Evolutionary conservation across 2,113 vertebrate species (phyloP).

Genomic region (Cheirogaleus medius): DNA sequence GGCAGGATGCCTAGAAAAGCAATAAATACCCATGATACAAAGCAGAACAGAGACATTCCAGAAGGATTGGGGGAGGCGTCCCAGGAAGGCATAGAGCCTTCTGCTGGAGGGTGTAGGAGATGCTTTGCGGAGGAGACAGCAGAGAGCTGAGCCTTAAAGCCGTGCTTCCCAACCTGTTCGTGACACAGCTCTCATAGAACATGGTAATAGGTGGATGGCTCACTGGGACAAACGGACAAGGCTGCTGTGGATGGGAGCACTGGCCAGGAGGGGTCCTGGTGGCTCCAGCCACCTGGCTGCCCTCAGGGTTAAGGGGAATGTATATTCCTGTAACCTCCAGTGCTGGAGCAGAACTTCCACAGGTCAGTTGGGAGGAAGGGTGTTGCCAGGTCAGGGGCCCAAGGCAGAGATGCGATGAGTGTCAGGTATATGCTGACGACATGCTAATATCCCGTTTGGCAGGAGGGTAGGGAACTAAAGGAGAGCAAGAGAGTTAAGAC

Average conservation of each 20-base stretch:
- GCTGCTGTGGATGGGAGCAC: not conserved
- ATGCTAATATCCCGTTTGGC: not conserved
- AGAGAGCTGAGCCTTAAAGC: not conserved
- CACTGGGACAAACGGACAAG: not conserved
- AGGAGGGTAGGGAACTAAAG: not conserved
- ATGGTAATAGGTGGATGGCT: not conserved
- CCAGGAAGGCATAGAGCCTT: not conserved
- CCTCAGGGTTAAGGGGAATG: not conserved
- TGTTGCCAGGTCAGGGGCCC: not conserved
- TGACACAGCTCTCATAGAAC: not conserved
- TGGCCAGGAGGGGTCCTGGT: not conserved
- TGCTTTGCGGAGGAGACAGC: not conserved
- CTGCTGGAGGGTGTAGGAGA: not conserved
- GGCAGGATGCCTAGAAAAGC: not conserved
- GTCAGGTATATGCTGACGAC: not conserved
- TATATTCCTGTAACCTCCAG: not conserved
- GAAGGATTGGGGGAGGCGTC: not conserved
- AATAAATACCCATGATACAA: not conserved
- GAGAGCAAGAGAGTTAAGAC: not conserved
- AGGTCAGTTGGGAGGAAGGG: not conserved
- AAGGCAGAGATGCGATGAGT: not conserved
- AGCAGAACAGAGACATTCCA: not conserved
- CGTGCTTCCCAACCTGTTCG: not conserved
- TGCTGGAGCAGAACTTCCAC: not conserved
- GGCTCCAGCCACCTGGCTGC: not conserved